These are phyloP conservation scores for Hyles lineata DNA, from an alignment of 2,888 invertebrate species.

Conservation along the genomic window DNA sequence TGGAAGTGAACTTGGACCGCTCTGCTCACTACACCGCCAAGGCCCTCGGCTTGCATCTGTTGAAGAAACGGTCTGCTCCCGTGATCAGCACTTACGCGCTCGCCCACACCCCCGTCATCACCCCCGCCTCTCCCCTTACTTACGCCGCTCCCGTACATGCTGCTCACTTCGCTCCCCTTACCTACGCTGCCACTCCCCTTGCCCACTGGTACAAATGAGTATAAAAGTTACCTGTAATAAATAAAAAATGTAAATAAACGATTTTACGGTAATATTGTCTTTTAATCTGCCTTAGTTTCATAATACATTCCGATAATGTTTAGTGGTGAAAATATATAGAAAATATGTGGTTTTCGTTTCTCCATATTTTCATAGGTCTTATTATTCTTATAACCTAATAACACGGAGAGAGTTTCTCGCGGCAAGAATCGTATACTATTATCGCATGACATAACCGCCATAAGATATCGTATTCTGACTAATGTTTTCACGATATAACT, in stretches of 20 bases:
- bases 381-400: no score
- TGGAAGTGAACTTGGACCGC: slow-evolving; percentile 78
- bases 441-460: no score
- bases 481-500: no score
- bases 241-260: slow-evolving; percentile 19
- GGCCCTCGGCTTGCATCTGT: slow-evolving; percentile 62
- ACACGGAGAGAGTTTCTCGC: no score
- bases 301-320: not conserved
- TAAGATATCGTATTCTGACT: no score
- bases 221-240: slow-evolving; percentile 23
- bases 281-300: not conserved
- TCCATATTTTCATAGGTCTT: no score
- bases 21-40: slow-evolving; percentile 74
- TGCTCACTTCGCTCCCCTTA: slow-evolving; percentile 46
- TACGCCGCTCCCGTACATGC: slow-evolving; percentile 41
- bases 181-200: slow-evolving; percentile 58
- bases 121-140: slow-evolving; percentile 42
- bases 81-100: slow-evolving; percentile 40
- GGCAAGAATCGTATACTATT: no score
- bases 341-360: no score
- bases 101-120: slow-evolving; percentile 40
- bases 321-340: no score
- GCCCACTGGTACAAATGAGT: slow-evolving; percentile 48
- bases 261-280: not conserved
- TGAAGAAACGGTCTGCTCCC: slow-evolving; percentile 68